These are phyloP conservation scores for Engystomops pustulosus DNA, from an alignment of 2,113 vertebrate species.

Conservation along the genomic window DNA sequence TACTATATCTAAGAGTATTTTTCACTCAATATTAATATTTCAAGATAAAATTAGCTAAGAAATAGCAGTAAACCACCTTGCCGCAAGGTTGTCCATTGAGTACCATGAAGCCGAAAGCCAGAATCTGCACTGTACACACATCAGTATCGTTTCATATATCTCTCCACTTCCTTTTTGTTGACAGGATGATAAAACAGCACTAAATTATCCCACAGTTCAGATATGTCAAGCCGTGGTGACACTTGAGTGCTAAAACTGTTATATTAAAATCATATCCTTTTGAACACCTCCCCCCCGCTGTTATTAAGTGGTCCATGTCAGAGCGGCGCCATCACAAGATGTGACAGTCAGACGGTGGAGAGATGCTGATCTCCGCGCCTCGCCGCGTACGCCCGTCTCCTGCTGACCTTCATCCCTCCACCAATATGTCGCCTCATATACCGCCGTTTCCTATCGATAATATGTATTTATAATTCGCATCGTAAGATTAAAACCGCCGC, in stretches of 20 bases:
- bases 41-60: background rate
- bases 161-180: constrained; percentile 38
- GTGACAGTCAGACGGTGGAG: constrained; percentile 36
- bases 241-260: constrained; percentile 58
- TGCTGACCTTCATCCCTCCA: constrained; percentile 4
- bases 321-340: constrained; percentile 25
- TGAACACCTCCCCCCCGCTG: constrained; percentile 49
- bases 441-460: constrained; percentile 6
- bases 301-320: constrained; percentile 52
- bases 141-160: constrained; percentile 50
- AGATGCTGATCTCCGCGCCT: constrained; percentile 13
- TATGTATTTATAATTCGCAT: constrained; percentile 30
- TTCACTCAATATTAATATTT: background rate
- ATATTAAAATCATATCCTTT: constrained; percentile 55
- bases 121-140: constrained; percentile 32
- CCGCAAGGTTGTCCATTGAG: constrained; percentile 24
- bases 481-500: constrained; percentile 19
- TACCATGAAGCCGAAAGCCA: constrained; percentile 2
- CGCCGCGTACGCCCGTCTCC: background rate
- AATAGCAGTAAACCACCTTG: background rate
- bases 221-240: constrained; percentile 49
- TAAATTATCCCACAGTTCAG: constrained; percentile 52
- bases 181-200: constrained; percentile 56
- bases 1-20: no score
- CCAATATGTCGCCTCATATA: background rate